Evolutionary conservation across 2,113 vertebrate species (phyloP).

Genomic region (Chaetorhynchus papuensis): DNA sequence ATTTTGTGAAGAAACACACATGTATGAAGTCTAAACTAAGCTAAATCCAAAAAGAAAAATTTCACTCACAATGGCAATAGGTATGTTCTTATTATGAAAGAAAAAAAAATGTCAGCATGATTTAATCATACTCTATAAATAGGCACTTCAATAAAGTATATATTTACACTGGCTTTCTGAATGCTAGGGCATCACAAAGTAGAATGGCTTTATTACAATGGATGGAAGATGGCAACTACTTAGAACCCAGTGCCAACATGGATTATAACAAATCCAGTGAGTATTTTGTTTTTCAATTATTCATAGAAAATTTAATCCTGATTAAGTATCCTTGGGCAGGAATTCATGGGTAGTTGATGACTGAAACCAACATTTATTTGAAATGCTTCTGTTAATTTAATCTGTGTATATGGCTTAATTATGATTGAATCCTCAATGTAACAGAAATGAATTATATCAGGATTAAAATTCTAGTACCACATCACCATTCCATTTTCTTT

Average conservation of each 20-base stretch:
- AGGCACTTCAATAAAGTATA: constrained; percentile 67
- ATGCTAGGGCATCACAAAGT: constrained; percentile 53
- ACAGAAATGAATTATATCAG: constrained; percentile 79
- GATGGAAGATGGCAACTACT: constrained; percentile 77
- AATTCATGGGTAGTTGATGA: constrained; percentile 81
- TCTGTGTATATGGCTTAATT: constrained; percentile 82
- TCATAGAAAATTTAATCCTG: constrained; percentile 86
- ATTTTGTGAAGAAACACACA: neutral
- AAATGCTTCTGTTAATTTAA: constrained; percentile 85
- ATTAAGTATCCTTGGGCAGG: constrained; percentile 84
- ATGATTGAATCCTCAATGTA: constrained; percentile 75
- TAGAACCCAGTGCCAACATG: constrained; percentile 77
- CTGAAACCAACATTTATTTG: constrained; percentile 79
- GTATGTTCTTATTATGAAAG: neutral
- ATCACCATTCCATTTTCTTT: constrained; percentile 59
- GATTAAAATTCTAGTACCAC: constrained; percentile 76
- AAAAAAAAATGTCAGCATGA: neutral
- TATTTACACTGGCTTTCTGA: constrained; percentile 56
- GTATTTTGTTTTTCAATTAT: constrained; percentile 87
- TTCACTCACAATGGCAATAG: constrained; percentile 14
- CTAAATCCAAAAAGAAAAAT: neutral
- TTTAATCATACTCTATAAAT: constrained; percentile 52
- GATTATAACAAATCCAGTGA: constrained; percentile 83
- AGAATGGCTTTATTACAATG: constrained; percentile 75
- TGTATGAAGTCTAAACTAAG: neutral